Evolutionary conservation across 1,140 invertebrate species (phyloP), one percentile per base, ranked within the genome.

Genomic region (Dufourea novaeangliae): DNA sequence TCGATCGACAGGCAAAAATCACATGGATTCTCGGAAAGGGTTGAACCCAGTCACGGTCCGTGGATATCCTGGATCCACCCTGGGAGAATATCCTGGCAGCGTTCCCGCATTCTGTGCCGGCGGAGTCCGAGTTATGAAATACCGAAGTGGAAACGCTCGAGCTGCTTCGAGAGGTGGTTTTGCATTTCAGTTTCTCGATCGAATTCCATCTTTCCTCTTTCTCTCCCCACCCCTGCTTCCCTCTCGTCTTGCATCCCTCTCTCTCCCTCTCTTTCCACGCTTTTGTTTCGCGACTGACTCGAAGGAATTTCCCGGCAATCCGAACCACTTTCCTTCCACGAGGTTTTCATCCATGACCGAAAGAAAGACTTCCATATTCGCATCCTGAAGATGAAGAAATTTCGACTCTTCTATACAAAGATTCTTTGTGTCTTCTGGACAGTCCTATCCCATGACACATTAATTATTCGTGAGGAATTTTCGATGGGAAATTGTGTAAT

Each of bases 51-150:
- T 62, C 29, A 37, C 52, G 39, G 54, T 37, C 20, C 50, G 68
- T 57, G 57, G 61, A 54, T 62, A 56, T 54, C 68, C 75, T 54
- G 44, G 2, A 32, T 37, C 14, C 37, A 22, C 56, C 64, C 81
- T 72, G 81, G 52, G 78, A n/a, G n/a, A 80, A 73, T 68, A 66
- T 78, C 74, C 54, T 73, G 73, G 37, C 52, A 44, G 22, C 62
- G 57, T 52, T 52, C 64, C 46, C 50, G 75, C 79, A 78, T 85
- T 79, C 79, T 71, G 39, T 52, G 79, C 64, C 64, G 69, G 2
- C 70, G 62, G n/a, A 68, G 63, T 41, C 50, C 54, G 44, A 74
- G 80, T 86, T 83, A 88, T 88, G 86, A 87, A 85, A 87, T 85
- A 78, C 75, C 86, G 57, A 66, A 78, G 80, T 75, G 80, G 83